Percentiles rank a stretch among this genome's conserved stretches.
phyloP scores from a whole-genome alignment of 2,888 invertebrate genomes.

The Lapara coniferarum region DNA sequence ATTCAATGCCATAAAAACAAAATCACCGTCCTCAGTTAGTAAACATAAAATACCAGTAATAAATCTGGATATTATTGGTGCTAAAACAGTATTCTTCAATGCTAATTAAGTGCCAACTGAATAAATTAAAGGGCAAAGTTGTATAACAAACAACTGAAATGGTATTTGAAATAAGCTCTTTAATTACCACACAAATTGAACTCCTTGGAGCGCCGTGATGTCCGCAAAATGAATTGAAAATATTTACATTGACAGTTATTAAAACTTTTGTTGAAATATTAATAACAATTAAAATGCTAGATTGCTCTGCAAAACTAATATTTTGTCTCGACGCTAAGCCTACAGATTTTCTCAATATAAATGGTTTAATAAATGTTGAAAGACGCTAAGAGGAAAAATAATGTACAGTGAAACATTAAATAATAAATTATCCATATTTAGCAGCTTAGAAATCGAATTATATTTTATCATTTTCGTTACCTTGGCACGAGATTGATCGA shows the following conservation, averaged over 20 bases:
- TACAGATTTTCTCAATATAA: slow-evolving; percentile 13
- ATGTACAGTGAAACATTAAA: background rate
- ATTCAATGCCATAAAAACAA: too few relatives aligned
- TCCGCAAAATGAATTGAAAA: slow-evolving; percentile 29
- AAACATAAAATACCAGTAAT: too few relatives aligned
- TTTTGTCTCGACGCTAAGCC: slow-evolving; percentile 6
- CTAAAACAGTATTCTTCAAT: background rate
- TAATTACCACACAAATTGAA: background rate
- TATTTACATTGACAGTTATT: background rate
- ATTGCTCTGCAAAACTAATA: slow-evolving; percentile 10
- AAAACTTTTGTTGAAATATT: slow-evolving; percentile 4
- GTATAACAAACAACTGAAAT: background rate
- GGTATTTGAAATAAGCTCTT: background rate
- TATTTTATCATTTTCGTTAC: background rate
- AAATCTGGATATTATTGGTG: background rate
- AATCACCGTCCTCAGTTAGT: too few relatives aligned
- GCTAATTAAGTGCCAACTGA: background rate
- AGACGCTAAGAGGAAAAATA: slow-evolving; percentile 29
- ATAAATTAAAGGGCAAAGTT: background rate
- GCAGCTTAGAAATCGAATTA: background rate
- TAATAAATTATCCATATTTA: background rate
- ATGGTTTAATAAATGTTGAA: slow-evolving; percentile 5
- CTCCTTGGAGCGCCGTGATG: background rate
- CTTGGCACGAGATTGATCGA: background rate
- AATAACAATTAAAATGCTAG: slow-evolving; percentile 9